Conservation (phyloP, 92 coral and sea anemone species). For the Paragorgia papillata region DNA sequence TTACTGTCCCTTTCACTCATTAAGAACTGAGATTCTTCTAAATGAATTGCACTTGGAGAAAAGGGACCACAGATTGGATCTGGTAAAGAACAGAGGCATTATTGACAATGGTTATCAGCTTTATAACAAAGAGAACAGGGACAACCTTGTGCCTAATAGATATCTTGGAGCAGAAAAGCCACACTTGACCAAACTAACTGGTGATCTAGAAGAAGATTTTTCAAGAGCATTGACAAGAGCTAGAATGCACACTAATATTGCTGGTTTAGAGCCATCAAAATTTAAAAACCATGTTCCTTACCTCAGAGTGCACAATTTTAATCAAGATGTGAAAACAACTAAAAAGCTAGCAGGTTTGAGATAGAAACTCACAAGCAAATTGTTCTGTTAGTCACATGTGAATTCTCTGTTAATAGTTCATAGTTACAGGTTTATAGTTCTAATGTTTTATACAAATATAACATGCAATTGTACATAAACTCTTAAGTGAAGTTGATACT, state of each 20-base stretch:
- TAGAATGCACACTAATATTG: constrained; percentile 7
- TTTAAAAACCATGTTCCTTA: not conserved
- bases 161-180: constrained; percentile 13
- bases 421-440: no score
- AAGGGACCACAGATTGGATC: constrained; percentile 25
- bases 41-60: constrained; percentile 35
- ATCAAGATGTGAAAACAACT: not conserved
- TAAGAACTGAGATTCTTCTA: constrained; percentile 26
- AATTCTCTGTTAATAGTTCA: no score
- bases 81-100: constrained; percentile 23
- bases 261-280: not conserved
- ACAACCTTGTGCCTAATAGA: not conserved
- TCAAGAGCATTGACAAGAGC: constrained; percentile 30
- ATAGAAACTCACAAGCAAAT: not conserved
- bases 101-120: constrained; percentile 19
- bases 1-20: not conserved
- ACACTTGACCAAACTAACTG: constrained; percentile 3
- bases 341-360: constrained; percentile 25
- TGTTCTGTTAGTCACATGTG: not conserved
- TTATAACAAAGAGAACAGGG: constrained; percentile 29
- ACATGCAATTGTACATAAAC: no score
- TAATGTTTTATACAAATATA: no score
- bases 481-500: no score
- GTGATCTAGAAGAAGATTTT: constrained; percentile 19
- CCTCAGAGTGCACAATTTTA: not conserved